Evolutionary conservation across 2,888 invertebrate species (phyloP).

Genomic region (Drosophila birchii): DNA sequence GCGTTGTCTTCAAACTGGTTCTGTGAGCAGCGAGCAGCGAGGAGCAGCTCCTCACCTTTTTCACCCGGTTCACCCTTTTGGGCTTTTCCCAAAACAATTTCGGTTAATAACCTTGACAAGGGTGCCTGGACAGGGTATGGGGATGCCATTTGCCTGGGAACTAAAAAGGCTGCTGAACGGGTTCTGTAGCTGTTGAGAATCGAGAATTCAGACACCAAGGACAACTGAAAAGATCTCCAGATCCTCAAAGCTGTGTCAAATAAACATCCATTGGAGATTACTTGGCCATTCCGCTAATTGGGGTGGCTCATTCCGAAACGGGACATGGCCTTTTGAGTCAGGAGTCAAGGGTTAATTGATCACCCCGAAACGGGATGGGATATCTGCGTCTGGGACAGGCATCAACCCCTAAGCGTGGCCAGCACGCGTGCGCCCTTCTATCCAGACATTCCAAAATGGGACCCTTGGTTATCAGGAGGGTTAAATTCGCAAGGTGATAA

Average conservation of each 20-base stretch:
- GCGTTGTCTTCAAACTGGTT: slow-evolving; percentile 70
- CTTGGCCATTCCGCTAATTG: slow-evolving; percentile 35
- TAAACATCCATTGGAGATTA: not conserved
- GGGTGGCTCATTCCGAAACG: slow-evolving; percentile 41
- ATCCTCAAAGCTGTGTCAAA: not conserved
- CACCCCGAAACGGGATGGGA: slow-evolving; percentile 45
- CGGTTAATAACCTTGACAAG: slow-evolving; percentile 59
- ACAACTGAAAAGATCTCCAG: not conserved
- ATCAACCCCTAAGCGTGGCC: slow-evolving; percentile 68
- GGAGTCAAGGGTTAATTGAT: slow-evolving; percentile 73
- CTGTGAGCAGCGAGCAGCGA: slow-evolving; percentile 42
- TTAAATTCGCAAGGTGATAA: not conserved
- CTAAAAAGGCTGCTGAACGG: slow-evolving; percentile 60
- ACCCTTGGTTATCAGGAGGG: slow-evolving; percentile 30
- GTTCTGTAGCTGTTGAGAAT: slow-evolving; percentile 36
- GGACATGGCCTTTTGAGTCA: slow-evolving; percentile 32
- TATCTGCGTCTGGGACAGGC: slow-evolving; percentile 54
- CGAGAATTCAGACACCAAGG: slow-evolving; percentile 4
- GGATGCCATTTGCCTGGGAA: slow-evolving; percentile 60
- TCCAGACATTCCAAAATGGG: slow-evolving; percentile 64
- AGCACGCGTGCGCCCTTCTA: slow-evolving; percentile 65
- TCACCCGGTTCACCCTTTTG: slow-evolving; percentile 57
- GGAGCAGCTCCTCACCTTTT: slow-evolving; percentile 69
- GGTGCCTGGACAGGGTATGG: slow-evolving; percentile 48
- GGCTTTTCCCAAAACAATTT: slow-evolving; percentile 46